These are phyloP conservation scores for Labeo calbasu DNA, from an alignment of 2,797 vertebrate species.

Conservation along the genomic window DNA sequence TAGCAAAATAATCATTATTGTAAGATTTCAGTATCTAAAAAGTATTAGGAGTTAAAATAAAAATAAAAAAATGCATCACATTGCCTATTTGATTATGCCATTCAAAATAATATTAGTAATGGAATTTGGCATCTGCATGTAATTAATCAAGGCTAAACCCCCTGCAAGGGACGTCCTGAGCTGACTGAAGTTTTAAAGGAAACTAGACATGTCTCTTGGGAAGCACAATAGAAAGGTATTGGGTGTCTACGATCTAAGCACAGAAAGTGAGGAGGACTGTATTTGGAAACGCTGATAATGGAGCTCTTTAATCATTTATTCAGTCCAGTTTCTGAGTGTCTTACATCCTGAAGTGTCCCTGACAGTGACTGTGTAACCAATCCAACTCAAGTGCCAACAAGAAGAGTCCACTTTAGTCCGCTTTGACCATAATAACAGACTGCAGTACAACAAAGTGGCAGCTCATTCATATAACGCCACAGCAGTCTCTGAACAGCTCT, in stretches of 20 bases:
- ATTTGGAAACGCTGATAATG: conserved; percentile 53
- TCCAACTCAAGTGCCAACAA: conserved; percentile 7
- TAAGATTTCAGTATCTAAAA: too few species aligned
- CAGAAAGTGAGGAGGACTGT: conserved; percentile 38
- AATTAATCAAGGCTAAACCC: conserved; percentile 40
- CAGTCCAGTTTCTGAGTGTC: conserved; percentile 48
- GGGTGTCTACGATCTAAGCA: conserved; percentile 40
- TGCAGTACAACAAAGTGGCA: background rate
- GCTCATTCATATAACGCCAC: background rate
- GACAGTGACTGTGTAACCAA: background rate
- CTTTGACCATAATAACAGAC: background rate
- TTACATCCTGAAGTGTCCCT: conserved; percentile 47
- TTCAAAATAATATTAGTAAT: background rate
- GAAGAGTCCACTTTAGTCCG: too few species aligned
- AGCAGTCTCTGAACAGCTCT: background rate
- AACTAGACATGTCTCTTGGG: conserved; percentile 40
- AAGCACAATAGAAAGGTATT: conserved; percentile 51
- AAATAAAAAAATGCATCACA: too few species aligned
- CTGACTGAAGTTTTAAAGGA: conserved; percentile 44
- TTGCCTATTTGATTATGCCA: too few species aligned
- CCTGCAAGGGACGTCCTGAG: conserved; percentile 43
- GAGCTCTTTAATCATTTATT: conserved; percentile 39
- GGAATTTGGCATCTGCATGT: background rate
- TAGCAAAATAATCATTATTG: too few species aligned
- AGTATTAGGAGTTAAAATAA: too few species aligned